Conservation (phyloP, 2,888 invertebrate genomes). For the Leptodirus hochenwartii region DNA sequence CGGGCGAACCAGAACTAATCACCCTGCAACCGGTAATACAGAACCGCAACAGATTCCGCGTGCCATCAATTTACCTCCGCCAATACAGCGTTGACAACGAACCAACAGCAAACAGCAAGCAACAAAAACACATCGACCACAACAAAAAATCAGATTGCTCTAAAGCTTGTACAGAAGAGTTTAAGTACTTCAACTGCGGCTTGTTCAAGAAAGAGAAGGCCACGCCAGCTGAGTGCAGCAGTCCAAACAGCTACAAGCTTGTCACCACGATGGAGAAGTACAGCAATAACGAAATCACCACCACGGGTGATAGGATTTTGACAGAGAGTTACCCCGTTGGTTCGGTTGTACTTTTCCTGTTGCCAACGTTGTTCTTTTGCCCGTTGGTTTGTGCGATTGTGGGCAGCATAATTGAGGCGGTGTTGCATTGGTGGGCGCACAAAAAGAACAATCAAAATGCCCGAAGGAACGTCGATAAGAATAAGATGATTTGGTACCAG, state of each 20-base stretch:
- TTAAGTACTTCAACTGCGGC: too few species aligned
- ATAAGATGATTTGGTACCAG: constrained; percentile 36
- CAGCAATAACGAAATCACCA: too few species aligned
- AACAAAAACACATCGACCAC: constrained; percentile 6
- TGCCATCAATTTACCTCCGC: too few species aligned
- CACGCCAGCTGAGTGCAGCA: too few species aligned
- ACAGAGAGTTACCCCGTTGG: constrained; percentile 5
- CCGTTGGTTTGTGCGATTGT: constrained; percentile 33
- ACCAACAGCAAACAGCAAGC: constrained; percentile 11
- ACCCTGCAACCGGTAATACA: constrained; percentile 11
- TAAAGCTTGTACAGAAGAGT: constrained; percentile 22
- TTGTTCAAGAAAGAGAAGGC: too few species aligned
- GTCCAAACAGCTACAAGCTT: too few species aligned
- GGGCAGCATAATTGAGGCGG: constrained; percentile 36
- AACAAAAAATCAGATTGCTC: too few species aligned
- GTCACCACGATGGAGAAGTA: too few species aligned
- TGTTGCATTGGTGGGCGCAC: constrained; percentile 50
- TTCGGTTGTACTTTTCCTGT: constrained; percentile 30
- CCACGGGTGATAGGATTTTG: too few species aligned
- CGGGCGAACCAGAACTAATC: constrained; percentile 28
- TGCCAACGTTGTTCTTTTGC: constrained; percentile 40
- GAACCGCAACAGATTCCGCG: constrained; percentile 2
- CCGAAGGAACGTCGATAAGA: constrained; percentile 29
- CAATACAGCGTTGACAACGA: too few species aligned
- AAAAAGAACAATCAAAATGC: too few species aligned